phyloP scores from a whole-genome alignment of 2,797 vertebrate species.

The Malacoraja senta region DNA sequence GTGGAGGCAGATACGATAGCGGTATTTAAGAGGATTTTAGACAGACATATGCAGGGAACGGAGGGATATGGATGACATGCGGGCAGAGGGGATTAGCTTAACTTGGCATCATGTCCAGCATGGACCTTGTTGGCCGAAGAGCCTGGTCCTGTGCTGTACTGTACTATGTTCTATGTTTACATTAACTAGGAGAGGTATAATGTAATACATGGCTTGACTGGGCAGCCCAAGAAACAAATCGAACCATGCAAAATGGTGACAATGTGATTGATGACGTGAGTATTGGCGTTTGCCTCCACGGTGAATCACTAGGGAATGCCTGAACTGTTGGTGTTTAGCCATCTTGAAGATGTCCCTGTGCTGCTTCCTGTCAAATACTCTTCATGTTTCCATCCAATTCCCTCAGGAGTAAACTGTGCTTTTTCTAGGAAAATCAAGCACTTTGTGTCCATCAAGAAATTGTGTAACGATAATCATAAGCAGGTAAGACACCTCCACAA shows the following conservation, averaged over 20 bases:
- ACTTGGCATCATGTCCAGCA: no score
- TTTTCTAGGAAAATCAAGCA: conserved; percentile 85
- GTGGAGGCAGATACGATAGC: no score
- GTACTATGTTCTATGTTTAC: not conserved
- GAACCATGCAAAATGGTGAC: not conserved
- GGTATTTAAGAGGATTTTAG: no score
- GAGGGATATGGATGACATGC: no score
- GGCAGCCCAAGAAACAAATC: not conserved
- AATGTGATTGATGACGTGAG: not conserved
- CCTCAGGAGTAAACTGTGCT: not conserved
- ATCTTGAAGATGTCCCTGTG: not conserved
- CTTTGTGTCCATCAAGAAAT: conserved; percentile 87
- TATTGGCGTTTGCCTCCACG: conserved; percentile 30
- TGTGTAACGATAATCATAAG: conserved; percentile 78
- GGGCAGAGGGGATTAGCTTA: no score
- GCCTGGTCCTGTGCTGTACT: no score
- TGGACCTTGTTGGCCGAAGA: no score
- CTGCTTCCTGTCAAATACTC: not conserved
- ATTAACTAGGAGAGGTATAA: not conserved
- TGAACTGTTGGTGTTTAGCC: not conserved
- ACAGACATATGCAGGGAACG: no score
- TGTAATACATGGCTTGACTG: not conserved
- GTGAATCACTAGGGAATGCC: conserved; percentile 42
- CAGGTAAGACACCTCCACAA: conserved; percentile 61
- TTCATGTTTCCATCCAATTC: not conserved